Evolutionary conservation across 2,113 vertebrate species (phyloP), one percentile per base, ranked within the genome.

Genomic region (Melanotaenia duboulayi): DNA sequence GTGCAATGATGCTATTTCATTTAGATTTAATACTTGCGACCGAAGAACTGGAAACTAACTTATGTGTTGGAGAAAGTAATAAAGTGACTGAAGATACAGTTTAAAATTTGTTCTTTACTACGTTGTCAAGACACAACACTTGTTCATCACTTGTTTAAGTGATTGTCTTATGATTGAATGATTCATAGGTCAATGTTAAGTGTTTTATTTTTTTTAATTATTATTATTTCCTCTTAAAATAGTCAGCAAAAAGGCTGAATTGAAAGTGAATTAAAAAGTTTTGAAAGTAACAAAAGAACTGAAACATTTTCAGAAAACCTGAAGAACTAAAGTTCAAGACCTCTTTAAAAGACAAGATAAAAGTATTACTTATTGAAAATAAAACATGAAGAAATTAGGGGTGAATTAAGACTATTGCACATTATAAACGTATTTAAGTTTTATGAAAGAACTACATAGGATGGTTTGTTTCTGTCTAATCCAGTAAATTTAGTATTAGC

Each of bases 361-460:
- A 42, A 42, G 40, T 42, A 5, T 13, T 11, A 14, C 40, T 13
- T 11, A 13, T 46, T 46, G 13, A 16, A 46, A 16, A 46, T 13
- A 16, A 46, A 46, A 46, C 11, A 4, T 46, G 3, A 46, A 46
- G 16, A 46, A 46, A 46, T 3, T 4, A 17, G 14, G 42, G 42
- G 1, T 2, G 14, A 16, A 3, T 17, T 3, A 17, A 17, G 42
- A 46, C 14, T 16, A 17, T 46, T 7, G 16, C 42, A 17, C 42
- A 46, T 2, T 16, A 46, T 16, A 17, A 5, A 17, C 28, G 6
- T 28, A 46, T 17, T 13, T 17, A 46, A 46, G 42, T 46, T 46
- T 46, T 40, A 40, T 79, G 25, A 56, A 73, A 37, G n/a, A 60
- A 32, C 3, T 13, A 48, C 13, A 57, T 11, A n/a, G 10, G 11